Conservation (phyloP, 1,140 invertebrate species). For the Drosophila azteca region DNA sequence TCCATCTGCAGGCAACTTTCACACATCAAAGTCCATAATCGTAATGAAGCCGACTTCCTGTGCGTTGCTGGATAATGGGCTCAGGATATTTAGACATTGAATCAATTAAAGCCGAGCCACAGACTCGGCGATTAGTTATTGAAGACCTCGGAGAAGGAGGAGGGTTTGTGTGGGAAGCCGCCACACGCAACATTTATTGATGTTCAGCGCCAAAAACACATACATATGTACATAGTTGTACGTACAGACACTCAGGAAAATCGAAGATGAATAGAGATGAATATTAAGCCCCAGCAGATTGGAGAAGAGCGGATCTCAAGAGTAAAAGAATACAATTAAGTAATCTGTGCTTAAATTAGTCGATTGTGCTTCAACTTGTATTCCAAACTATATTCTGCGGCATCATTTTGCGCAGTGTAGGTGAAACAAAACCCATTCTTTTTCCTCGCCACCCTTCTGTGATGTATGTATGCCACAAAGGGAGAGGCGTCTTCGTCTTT, state of each 20-base stretch:
- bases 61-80: conserved; percentile 49
- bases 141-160: conserved; percentile 10
- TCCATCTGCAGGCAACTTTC: conserved; percentile 13
- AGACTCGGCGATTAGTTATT: conserved; percentile 43
- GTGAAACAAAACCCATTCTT: conserved; percentile 37
- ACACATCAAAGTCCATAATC: conserved; percentile 71
- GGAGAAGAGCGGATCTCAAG: no score
- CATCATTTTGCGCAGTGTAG: background rate
- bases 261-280: no score
- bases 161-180: background rate
- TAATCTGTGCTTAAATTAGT: no score
- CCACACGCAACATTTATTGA: conserved; percentile 40
- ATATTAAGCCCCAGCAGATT: no score
- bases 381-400: no score
- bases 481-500: conserved; percentile 14
- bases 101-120: conserved; percentile 69
- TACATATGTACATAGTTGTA: no score
- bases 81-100: conserved; percentile 63
- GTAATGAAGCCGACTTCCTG: conserved; percentile 61
- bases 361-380: no score
- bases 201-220: conserved; percentile 6
- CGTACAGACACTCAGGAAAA: no score
- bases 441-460: conserved; percentile 18
- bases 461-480: conserved; percentile 23
- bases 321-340: no score